phyloP scores from a whole-genome alignment of 2,888 invertebrate species.

The Pilophorus perplexus region DNA sequence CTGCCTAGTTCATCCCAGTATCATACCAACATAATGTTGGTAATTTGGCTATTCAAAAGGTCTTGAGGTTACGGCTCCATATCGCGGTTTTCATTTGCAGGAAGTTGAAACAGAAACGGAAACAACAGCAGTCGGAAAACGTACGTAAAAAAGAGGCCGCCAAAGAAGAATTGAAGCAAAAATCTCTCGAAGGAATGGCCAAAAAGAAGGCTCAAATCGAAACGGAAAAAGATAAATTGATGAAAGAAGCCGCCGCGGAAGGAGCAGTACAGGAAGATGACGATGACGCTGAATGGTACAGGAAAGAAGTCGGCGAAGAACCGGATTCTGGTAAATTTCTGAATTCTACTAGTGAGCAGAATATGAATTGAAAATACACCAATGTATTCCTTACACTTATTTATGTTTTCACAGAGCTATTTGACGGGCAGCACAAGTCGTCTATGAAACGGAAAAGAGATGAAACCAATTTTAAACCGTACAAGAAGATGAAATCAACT shows the following conservation, averaged over 20 bases:
- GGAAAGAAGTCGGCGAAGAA: constrained; percentile 82
- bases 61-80: constrained; percentile 9
- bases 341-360: too few relatives aligned
- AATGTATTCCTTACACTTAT: neutral
- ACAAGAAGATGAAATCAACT: constrained; percentile 24
- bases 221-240: constrained; percentile 54
- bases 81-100: constrained; percentile 52
- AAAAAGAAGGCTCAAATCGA: constrained; percentile 53
- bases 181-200: constrained; percentile 66
- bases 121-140: constrained; percentile 71
- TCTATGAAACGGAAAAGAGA: constrained; percentile 19
- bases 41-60: too few relatives aligned
- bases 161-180: constrained; percentile 65
- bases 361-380: too few relatives aligned
- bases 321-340: constrained; percentile 63
- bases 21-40: too few relatives aligned
- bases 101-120: constrained; percentile 73
- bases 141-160: constrained; percentile 64
- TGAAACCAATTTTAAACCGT: constrained; percentile 31
- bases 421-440: constrained; percentile 8
- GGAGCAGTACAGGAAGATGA: constrained; percentile 56
- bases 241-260: constrained; percentile 51
- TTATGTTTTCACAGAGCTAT: constrained; percentile 6
- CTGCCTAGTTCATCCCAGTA: too few relatives aligned
- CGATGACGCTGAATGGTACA: constrained; percentile 79